Conservation (phyloP, 2,888 invertebrate genomes). For the Sisyra terminalis region DNA sequence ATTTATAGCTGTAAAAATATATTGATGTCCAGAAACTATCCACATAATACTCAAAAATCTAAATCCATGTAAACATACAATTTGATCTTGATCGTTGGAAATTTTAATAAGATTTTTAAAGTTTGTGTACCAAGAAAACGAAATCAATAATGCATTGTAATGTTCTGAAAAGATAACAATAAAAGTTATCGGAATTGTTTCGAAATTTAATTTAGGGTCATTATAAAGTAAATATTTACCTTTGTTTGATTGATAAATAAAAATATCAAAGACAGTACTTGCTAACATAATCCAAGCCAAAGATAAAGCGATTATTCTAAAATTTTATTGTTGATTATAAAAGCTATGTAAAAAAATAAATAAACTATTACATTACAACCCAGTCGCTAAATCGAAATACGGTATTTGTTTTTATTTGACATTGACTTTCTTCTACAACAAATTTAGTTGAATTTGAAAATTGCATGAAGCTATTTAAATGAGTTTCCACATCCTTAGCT, state of each 20-base stretch:
- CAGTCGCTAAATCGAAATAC: conserved; percentile 2
- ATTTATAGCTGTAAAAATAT: conserved; percentile 12
- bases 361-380: background rate
- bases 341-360: no score
- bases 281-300: conserved; percentile 9
- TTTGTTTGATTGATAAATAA: conserved; percentile 9
- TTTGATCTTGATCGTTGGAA: conserved; percentile 20
- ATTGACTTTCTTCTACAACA: background rate
- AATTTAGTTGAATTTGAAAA: background rate
- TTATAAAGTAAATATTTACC: conserved; percentile 9
- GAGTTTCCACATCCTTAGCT: conserved; percentile 18
- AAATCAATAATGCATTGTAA: conserved; percentile 11
- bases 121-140: conserved; percentile 29
- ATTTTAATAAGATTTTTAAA: conserved; percentile 25
- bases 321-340: no score
- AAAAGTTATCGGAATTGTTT: no score
- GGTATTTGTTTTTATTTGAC: conserved; percentile 1
- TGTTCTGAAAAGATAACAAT: conserved; percentile 11
- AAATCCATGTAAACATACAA: conserved; percentile 30
- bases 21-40: conserved; percentile 29
- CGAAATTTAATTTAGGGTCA: no score
- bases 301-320: background rate
- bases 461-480: conserved; percentile 13
- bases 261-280: conserved; percentile 14
- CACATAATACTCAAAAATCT: conserved; percentile 30